Conservation (phyloP, 1,140 invertebrate genomes). For the Branchinecta lindahli region DNA sequence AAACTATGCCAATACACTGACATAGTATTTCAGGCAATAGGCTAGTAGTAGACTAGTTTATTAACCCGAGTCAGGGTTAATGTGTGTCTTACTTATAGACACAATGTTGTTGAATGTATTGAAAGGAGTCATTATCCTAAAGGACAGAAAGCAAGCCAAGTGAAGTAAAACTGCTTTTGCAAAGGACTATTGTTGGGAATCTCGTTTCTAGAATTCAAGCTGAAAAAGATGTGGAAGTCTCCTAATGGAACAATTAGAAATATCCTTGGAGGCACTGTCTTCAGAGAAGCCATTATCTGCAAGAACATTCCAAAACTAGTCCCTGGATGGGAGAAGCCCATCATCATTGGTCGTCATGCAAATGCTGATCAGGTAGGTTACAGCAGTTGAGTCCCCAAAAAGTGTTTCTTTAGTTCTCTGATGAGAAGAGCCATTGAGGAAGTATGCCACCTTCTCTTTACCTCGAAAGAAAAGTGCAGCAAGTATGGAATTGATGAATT, state of each 20-base stretch:
- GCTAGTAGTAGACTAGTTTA: no score
- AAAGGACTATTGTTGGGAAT: neutral
- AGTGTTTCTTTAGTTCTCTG: no score
- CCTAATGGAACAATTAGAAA: constrained; percentile 50
- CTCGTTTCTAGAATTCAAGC: constrained; percentile 38
- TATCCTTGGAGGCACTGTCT: constrained; percentile 47
- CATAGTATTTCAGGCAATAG: no score
- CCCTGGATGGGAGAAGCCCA: constrained; percentile 44
- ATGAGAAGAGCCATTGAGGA: no score
- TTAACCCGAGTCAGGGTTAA: no score
- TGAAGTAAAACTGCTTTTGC: no score
- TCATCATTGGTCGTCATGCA: constrained; percentile 48
- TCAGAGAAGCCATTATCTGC: constrained; percentile 48
- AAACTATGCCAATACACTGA: no score
- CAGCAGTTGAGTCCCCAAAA: neutral
- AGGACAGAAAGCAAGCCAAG: no score
- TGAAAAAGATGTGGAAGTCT: constrained; percentile 50
- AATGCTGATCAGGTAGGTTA: constrained; percentile 39
- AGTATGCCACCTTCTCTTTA: neutral
- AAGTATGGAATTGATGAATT: neutral
- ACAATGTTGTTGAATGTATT: no score
- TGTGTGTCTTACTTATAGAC: no score
- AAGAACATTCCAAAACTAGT: constrained; percentile 48
- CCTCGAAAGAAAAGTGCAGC: neutral
- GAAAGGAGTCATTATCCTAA: no score